These are phyloP conservation scores for Philotrypesis tridentata DNA, from an alignment of 1,140 invertebrate species.

Conservation along the genomic window DNA sequence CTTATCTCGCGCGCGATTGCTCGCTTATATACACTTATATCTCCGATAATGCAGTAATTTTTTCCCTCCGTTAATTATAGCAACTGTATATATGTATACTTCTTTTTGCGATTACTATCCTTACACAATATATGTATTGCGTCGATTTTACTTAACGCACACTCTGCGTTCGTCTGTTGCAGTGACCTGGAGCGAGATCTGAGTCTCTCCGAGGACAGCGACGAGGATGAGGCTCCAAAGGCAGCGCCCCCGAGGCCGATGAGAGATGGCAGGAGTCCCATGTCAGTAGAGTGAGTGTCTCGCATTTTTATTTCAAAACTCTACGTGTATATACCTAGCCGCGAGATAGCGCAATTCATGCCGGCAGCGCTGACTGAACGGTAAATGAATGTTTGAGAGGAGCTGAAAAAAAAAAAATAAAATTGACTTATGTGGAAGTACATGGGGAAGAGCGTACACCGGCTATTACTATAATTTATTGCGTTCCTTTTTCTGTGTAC, in stretches of 20 bases:
- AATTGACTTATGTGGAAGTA: too few relatives aligned
- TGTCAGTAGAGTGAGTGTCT: conserved; percentile 66
- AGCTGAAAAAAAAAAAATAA: background rate
- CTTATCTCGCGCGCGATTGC: background rate
- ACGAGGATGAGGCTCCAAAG: conserved; percentile 73
- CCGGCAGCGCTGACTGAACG: background rate
- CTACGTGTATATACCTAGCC: too few relatives aligned
- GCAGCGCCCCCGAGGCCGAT: conserved; percentile 56
- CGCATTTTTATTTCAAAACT: background rate
- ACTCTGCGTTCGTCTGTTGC: conserved; percentile 58
- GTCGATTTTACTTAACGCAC: background rate
- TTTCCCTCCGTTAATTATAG: too few relatives aligned
- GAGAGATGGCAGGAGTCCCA: conserved; percentile 62
- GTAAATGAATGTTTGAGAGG: background rate
- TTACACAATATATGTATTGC: too few relatives aligned
- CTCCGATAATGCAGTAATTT: too few relatives aligned
- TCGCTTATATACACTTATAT: background rate
- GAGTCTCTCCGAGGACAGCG: conserved; percentile 77
- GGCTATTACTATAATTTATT: background rate
- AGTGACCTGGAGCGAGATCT: conserved; percentile 77
- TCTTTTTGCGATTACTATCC: too few relatives aligned
- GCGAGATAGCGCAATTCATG: background rate
- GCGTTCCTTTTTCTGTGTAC: too few relatives aligned
- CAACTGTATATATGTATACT: background rate
- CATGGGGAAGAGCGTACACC: too few relatives aligned